Evolutionary conservation across 2,113 vertebrate species (phyloP).

Genomic region (Pelmatolapia mariae): DNA sequence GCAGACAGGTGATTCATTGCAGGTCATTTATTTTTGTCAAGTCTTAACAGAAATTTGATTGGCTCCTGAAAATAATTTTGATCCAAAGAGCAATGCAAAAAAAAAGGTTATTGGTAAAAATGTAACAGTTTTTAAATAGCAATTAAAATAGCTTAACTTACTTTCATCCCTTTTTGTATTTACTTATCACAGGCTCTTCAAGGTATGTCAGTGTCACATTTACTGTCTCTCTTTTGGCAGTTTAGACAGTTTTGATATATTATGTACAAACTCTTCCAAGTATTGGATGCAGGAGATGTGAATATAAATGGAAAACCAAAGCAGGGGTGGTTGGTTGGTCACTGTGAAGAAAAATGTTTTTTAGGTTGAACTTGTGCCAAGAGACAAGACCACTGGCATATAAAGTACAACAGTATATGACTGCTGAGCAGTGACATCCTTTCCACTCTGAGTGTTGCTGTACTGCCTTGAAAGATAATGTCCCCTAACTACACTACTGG

Average conservation of each 20-base stretch:
- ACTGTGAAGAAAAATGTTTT: constrained; percentile 38
- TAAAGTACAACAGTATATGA: not conserved
- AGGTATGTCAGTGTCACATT: not conserved
- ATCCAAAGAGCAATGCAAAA: not conserved
- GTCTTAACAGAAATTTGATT: constrained; percentile 48
- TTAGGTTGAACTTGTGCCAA: constrained; percentile 18
- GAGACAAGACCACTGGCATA: constrained; percentile 22
- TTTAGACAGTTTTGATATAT: constrained; percentile 1
- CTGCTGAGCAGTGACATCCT: not conserved
- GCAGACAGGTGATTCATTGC: constrained; percentile 59
- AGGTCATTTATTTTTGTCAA: constrained; percentile 56
- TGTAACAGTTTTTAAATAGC: not conserved
- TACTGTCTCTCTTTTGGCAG: not conserved
- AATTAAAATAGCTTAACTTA: not conserved
- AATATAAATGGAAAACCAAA: constrained; percentile 48
- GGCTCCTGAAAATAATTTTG: constrained; percentile 28
- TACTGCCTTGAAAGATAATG: not conserved
- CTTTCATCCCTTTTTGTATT: not conserved
- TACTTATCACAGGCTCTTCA: not conserved
- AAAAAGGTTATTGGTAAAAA: not conserved
- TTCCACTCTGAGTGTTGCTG: not conserved
- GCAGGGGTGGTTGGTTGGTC: not conserved
- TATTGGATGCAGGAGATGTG: constrained; percentile 1
- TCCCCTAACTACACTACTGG: not conserved
- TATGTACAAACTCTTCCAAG: constrained; percentile 18